A percentile compares a stretch with the other conserved stretches of the same genome.
phyloP scores from a whole-genome alignment of 1,140 invertebrate species.

The Heterodera schachtii region DNA sequence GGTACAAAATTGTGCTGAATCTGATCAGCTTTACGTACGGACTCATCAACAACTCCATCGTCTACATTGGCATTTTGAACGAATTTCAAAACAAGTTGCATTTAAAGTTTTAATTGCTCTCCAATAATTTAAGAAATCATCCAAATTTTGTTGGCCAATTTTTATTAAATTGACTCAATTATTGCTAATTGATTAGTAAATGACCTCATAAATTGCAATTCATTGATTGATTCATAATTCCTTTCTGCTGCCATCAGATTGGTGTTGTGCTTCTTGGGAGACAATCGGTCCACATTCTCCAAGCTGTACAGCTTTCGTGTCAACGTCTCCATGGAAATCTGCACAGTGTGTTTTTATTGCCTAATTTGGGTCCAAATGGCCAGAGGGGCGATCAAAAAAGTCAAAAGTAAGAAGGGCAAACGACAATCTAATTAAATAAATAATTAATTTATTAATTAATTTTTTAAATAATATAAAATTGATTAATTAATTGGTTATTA shows the following conservation, averaged over 20 bases:
- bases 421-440: too few relatives aligned
- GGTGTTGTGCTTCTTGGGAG: neutral
- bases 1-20: neutral
- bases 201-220: neutral
- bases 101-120: too few relatives aligned
- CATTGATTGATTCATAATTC: neutral
- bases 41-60: neutral
- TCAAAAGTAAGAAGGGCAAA: neutral
- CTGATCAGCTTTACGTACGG: neutral
- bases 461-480: too few relatives aligned
- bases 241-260: neutral
- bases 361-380: neutral
- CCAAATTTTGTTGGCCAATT: too few relatives aligned
- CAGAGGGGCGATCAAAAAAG: neutral
- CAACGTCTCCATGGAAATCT: neutral
- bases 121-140: too few relatives aligned
- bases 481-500: too few relatives aligned
- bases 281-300: neutral
- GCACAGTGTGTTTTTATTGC: neutral
- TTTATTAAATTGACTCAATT: too few relatives aligned
- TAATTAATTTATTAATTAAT: too few relatives aligned
- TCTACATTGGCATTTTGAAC: neutral
- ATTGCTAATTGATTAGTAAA: too few relatives aligned
- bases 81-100: neutral
- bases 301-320: neutral